A percentile compares a stretch with the other conserved stretches of the same genome.
Evolutionary conservation across 1,140 invertebrate genomes (phyloP).

Genomic region (Hesperophylax magnus): DNA sequence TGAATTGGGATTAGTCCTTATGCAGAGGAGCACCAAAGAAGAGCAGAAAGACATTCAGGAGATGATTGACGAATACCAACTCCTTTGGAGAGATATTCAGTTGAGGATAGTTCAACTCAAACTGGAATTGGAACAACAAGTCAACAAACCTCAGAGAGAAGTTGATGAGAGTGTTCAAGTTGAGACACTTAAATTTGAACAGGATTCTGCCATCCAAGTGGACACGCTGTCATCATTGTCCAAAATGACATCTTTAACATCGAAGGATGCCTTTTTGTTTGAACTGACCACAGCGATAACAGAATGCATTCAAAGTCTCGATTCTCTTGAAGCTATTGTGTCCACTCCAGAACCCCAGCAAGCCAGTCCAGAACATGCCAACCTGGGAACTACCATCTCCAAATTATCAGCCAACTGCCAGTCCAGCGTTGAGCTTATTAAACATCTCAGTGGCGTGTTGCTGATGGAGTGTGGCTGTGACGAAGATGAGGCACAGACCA

Average conservation of each 20-base stretch:
- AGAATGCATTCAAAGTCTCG: slow-evolving; percentile 73
- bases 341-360: slow-evolving; percentile 69
- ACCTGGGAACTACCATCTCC: slow-evolving; percentile 72
- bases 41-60: slow-evolving; percentile 71
- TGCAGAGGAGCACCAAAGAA: slow-evolving; percentile 70
- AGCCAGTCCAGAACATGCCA: slow-evolving; percentile 70
- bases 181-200: slow-evolving; percentile 82
- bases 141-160: slow-evolving; percentile 61
- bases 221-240: slow-evolving; percentile 75
- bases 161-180: slow-evolving; percentile 78
- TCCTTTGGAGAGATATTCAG: slow-evolving; percentile 76
- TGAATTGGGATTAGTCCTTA: slow-evolving; percentile 72
- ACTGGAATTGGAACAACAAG: slow-evolving; percentile 64
- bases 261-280: slow-evolving; percentile 83
- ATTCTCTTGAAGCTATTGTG: slow-evolving; percentile 71
- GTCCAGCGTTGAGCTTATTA: slow-evolving; percentile 82
- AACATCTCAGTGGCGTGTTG: slow-evolving; percentile 82
- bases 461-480: slow-evolving; percentile 80
- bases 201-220: slow-evolving; percentile 83
- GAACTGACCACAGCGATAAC: slow-evolving; percentile 79
- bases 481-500: slow-evolving; percentile 76
- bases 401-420: slow-evolving; percentile 80
- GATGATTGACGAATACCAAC: slow-evolving; percentile 79
- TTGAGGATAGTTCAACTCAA: slow-evolving; percentile 70
- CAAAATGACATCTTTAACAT: slow-evolving; percentile 76